These are phyloP conservation scores for Vulpes vulpes DNA, from an alignment of 2,113 vertebrate genomes.

Conservation along the genomic window DNA sequence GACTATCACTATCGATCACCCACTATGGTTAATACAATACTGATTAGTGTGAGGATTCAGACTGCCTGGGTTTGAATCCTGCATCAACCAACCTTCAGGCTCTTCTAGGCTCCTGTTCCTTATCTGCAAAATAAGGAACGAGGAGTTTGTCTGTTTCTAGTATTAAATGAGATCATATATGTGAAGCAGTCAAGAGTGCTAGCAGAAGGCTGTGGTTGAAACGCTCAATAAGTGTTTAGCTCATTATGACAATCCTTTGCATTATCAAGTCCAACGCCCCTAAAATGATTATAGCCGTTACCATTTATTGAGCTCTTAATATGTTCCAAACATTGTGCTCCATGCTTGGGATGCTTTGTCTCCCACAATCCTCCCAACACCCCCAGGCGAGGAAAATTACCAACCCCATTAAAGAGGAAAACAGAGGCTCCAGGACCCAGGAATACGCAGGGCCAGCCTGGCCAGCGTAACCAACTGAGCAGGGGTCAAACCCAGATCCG, in stretches of 20 bases:
- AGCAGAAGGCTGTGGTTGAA: constrained; percentile 14
- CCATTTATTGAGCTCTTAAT: not conserved
- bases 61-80: not conserved
- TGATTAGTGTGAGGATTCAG: not conserved
- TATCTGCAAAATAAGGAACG: constrained; percentile 7
- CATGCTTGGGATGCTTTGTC: not conserved
- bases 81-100: not conserved
- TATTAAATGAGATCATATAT: not conserved
- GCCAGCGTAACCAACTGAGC: not conserved
- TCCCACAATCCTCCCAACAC: not conserved
- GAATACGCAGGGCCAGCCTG: accelerated
- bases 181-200: not conserved
- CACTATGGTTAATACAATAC: not conserved
- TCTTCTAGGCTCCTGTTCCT: not conserved
- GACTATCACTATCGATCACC: not conserved
- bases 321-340: not conserved
- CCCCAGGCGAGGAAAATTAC: not conserved
- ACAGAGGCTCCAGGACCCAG: not conserved
- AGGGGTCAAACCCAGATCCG: not conserved
- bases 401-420: not conserved
- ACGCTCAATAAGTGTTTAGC: not conserved
- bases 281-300: not conserved
- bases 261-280: not conserved
- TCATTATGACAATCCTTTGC: constrained; percentile 39
- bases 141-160: not conserved